These are phyloP conservation scores for Rhynchonycteris naso DNA, from an alignment of 2,797 vertebrate genomes.

Conservation along the genomic window DNA sequence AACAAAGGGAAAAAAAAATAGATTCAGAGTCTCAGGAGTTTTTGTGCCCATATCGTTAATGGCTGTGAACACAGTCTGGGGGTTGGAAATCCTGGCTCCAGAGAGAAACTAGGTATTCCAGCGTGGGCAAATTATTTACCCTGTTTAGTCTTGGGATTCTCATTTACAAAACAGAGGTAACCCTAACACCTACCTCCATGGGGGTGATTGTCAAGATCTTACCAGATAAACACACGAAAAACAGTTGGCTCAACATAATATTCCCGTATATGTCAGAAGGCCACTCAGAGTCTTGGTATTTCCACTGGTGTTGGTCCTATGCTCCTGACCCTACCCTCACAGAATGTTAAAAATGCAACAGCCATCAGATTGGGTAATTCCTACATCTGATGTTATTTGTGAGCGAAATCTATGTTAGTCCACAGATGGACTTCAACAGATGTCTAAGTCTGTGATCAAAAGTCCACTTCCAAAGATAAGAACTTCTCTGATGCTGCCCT, in stretches of 20 bases:
- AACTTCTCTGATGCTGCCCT: background rate
- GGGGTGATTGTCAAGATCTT: background rate
- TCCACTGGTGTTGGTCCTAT: background rate
- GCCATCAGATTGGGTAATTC: background rate
- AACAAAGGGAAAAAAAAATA: constrained; percentile 11
- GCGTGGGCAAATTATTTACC: background rate
- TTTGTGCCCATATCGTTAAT: background rate
- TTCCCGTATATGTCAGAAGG: background rate
- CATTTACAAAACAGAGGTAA: constrained; percentile 22
- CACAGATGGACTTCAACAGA: background rate
- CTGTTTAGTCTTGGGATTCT: background rate
- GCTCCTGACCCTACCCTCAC: background rate
- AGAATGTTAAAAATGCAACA: background rate
- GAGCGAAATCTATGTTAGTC: background rate
- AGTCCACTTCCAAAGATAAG: background rate
- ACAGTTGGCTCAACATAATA: background rate
- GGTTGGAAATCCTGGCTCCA: background rate
- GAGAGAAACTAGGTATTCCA: background rate
- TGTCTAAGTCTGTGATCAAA: background rate
- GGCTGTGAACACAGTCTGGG: background rate
- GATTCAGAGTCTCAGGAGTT: background rate
- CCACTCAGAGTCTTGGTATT: background rate
- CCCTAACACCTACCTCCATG: background rate
- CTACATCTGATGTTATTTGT: background rate
- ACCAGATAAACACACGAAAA: background rate